Evolutionary conservation across 2,888 invertebrate genomes (phyloP).

Genomic region (Heteropelma amictum): DNA sequence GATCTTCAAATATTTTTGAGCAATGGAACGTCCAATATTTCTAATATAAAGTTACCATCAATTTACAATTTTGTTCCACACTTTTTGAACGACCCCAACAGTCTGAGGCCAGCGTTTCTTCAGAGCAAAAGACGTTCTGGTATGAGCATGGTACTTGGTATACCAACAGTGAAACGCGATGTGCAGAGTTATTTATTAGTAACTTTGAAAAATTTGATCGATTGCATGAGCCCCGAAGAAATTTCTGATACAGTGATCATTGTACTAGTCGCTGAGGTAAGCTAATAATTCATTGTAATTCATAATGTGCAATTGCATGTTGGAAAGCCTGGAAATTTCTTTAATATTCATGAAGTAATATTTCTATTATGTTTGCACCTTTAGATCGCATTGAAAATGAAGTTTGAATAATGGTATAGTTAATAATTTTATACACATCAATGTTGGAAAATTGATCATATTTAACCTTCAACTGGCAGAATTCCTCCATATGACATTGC

Average conservation of each 20-base stretch:
- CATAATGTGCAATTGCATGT: not conserved
- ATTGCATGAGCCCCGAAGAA: conserved; percentile 86
- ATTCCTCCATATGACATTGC: too few relatives aligned
- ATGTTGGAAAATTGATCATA: too few relatives aligned
- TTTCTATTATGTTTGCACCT: too few relatives aligned
- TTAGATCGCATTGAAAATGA: too few relatives aligned
- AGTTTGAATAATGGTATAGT: too few relatives aligned
- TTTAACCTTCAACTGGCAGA: too few relatives aligned
- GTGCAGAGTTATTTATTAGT: conserved; percentile 92
- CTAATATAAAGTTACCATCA: conserved; percentile 85
- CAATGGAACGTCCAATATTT: conserved; percentile 75
- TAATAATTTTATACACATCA: too few relatives aligned
- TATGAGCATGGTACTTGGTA: conserved; percentile 90
- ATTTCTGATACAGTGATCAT: conserved; percentile 90
- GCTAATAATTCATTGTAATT: conserved; percentile 39
- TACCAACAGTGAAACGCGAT: conserved; percentile 94
- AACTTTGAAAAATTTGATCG: conserved; percentile 90
- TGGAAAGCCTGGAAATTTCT: too few relatives aligned
- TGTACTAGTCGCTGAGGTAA: conserved; percentile 91
- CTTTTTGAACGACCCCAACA: conserved; percentile 87
- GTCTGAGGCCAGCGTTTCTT: conserved; percentile 88
- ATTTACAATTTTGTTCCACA: conserved; percentile 93
- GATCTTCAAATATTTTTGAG: conserved; percentile 76
- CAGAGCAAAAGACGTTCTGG: conserved; percentile 86
- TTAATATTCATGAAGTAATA: not conserved